Evolutionary conservation across 1,140 invertebrate genomes (phyloP).

Genomic region (Lycorma delicatula): DNA sequence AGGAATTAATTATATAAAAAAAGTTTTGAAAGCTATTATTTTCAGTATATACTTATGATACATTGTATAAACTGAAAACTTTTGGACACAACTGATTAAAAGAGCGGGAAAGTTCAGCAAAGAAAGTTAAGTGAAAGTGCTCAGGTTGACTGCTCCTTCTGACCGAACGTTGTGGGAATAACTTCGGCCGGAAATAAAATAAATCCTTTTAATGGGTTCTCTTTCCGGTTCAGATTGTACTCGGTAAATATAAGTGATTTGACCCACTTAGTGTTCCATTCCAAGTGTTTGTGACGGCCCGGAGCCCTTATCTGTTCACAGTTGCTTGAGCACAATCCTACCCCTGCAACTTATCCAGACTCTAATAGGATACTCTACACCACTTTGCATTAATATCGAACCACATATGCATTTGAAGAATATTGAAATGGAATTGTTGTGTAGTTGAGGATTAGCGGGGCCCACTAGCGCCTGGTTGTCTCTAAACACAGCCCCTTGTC

Average conservation of each 20-base stretch:
- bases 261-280: neutral
- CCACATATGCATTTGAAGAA: conserved; percentile 3
- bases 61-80: too few species aligned
- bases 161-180: neutral
- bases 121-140: neutral
- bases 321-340: conserved; percentile 2
- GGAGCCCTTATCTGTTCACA: conserved; percentile 1
- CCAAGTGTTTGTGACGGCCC: neutral
- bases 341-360: neutral
- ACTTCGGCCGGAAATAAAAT: neutral
- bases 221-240: conserved; percentile 4
- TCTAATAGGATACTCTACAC: neutral
- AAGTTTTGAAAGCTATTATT: too few species aligned
- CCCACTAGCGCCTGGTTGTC: neutral
- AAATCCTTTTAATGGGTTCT: conserved; percentile 5
- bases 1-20: too few species aligned
- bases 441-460: neutral
- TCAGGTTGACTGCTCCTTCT: neutral
- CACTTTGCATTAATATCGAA: conserved; percentile 2
- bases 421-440: conserved; percentile 3
- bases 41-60: too few species aligned
- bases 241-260: conserved; percentile 1
- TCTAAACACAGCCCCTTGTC: neutral
- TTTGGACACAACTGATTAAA: too few species aligned
- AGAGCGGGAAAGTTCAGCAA: too few species aligned